phyloP scores from a whole-genome alignment of 2,113 vertebrate genomes.

The Fulmarus glacialis region DNA sequence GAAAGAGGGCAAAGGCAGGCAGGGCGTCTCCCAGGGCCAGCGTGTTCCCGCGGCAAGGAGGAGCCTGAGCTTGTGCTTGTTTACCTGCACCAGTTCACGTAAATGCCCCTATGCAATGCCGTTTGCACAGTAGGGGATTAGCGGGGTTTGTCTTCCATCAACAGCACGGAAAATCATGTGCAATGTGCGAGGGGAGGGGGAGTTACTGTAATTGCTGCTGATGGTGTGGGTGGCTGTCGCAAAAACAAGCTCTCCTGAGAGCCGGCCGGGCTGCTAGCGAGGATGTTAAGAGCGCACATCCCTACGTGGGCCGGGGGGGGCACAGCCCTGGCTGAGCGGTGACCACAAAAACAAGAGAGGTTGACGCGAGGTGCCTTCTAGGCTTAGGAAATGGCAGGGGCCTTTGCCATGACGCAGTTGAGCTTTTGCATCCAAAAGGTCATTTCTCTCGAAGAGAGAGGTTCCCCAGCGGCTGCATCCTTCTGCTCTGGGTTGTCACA shows the following conservation, averaged over 20 bases:
- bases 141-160: background rate
- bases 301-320: accelerated
- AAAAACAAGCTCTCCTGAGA: background rate
- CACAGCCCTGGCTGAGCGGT: background rate
- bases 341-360: background rate
- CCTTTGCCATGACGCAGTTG: background rate
- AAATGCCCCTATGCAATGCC: background rate
- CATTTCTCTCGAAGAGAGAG: background rate
- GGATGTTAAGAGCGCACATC: background rate
- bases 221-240: background rate
- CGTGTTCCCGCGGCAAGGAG: accelerated
- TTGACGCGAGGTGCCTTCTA: background rate
- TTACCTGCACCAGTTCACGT: background rate
- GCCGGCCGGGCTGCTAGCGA: background rate
- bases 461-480: background rate
- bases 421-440: background rate
- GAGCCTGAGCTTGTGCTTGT: background rate
- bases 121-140: background rate
- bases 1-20: slow-evolving; percentile 18
- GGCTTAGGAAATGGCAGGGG: background rate
- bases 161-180: background rate
- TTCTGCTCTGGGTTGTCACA: background rate
- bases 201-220: background rate
- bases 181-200: background rate
- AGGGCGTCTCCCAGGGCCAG: background rate